phyloP scores from a whole-genome alignment of 2,113 vertebrate genomes.

The Marmota flaviventris region DNA sequence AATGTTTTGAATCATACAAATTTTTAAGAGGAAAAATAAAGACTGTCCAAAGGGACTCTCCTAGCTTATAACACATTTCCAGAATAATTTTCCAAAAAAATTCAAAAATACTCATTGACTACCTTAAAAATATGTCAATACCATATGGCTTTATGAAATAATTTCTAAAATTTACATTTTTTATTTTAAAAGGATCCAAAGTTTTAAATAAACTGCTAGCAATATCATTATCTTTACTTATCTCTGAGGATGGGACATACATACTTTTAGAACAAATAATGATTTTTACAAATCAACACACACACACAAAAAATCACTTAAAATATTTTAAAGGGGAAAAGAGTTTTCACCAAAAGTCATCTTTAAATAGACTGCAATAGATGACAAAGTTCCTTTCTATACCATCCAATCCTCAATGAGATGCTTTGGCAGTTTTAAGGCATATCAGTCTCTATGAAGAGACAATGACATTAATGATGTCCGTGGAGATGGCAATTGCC shows the following conservation, averaged over 20 bases:
- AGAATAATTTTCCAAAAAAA: constrained; percentile 74
- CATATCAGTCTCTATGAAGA: constrained; percentile 76
- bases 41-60: constrained; percentile 72
- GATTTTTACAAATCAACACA: constrained; percentile 77
- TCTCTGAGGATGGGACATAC: constrained; percentile 75
- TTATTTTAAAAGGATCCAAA: constrained; percentile 81
- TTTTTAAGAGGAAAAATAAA: constrained; percentile 77
- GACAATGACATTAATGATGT: constrained; percentile 78
- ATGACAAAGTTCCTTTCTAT: constrained; percentile 69
- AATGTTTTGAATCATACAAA: constrained; percentile 75
- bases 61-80: constrained; percentile 78
- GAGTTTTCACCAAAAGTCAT: constrained; percentile 69
- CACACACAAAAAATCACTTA: constrained; percentile 55
- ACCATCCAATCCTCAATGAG: constrained; percentile 79
- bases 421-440: constrained; percentile 86
- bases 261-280: constrained; percentile 76
- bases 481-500: constrained; percentile 76
- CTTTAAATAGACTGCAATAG: constrained; percentile 62
- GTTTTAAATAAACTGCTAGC: constrained; percentile 74
- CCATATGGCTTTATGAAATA: constrained; percentile 84
- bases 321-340: constrained; percentile 55
- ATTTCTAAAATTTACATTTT: constrained; percentile 77
- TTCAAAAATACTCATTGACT: constrained; percentile 77
- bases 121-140: constrained; percentile 84
- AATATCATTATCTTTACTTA: constrained; percentile 79